These are phyloP conservation scores for Vanessa cardui DNA, from an alignment of 2,888 invertebrate species.

Conservation along the genomic window DNA sequence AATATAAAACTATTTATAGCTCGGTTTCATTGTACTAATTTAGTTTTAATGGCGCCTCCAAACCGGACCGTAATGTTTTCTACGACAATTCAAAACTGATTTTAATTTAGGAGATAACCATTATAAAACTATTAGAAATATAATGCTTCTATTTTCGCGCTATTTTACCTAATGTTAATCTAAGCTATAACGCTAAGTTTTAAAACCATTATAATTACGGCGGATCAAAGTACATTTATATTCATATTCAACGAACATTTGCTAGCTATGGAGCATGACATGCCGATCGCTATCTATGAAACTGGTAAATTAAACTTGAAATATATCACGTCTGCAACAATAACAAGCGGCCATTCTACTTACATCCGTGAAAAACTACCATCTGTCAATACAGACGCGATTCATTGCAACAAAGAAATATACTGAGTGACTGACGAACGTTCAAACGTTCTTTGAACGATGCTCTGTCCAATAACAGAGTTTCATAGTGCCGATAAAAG, in stretches of 20 bases:
- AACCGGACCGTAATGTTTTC: conserved; percentile 19
- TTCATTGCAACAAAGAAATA: conserved; percentile 77
- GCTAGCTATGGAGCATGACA: conserved; percentile 2
- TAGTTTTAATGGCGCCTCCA: conserved; percentile 24
- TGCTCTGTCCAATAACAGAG: conserved; percentile 77
- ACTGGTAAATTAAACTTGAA: conserved; percentile 7
- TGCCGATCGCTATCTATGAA: conserved; percentile 4
- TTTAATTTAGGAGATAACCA: conserved; percentile 18
- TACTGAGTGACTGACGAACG: conserved; percentile 67
- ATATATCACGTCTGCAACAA: conserved; percentile 22
- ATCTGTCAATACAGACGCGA: conserved; percentile 71
- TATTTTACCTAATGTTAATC: background rate
- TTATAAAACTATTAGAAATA: conserved; percentile 32
- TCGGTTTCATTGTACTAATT: conserved; percentile 12
- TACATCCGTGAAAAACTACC: conserved; percentile 50
- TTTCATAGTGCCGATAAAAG: conserved; percentile 76
- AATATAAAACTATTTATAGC: background rate
- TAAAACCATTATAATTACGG: too few relatives aligned
- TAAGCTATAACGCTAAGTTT: background rate
- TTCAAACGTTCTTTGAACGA: conserved; percentile 57
- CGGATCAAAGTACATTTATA: too few relatives aligned
- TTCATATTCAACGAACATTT: too few relatives aligned
- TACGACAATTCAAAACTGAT: conserved; percentile 27
- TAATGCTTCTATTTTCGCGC: conserved; percentile 11
- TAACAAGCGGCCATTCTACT: conserved; percentile 27